Evolutionary conservation across 1,140 invertebrate genomes (phyloP).

Genomic region (Babylonia areolata): DNA sequence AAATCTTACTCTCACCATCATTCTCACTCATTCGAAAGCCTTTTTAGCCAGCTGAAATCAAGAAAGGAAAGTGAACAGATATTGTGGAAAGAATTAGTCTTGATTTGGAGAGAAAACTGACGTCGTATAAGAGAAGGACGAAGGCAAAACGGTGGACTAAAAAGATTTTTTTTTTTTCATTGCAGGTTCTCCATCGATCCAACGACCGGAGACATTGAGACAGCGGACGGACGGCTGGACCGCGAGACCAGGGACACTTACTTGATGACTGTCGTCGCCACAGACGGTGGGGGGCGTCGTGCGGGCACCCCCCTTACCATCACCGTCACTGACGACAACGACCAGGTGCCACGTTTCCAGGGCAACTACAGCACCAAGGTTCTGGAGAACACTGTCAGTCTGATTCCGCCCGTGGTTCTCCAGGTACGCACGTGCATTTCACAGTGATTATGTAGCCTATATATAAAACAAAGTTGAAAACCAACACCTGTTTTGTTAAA

Average conservation of each 20-base stretch:
- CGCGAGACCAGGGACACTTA: constrained; percentile 89
- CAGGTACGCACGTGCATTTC: neutral
- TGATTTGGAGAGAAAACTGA: too few species aligned
- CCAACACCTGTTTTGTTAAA: too few species aligned
- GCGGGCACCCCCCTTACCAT: constrained; percentile 45
- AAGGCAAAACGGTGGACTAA: too few species aligned
- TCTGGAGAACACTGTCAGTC: neutral
- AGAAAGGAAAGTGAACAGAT: too few species aligned
- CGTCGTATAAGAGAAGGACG: too few species aligned
- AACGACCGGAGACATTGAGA: neutral
- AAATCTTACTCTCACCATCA: too few species aligned
- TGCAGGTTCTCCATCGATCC: constrained; percentile 48
- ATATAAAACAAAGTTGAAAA: too few species aligned
- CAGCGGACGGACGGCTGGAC: constrained; percentile 79
- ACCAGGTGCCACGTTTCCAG: constrained; percentile 56
- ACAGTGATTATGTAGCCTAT: too few species aligned
- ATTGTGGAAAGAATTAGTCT: too few species aligned
- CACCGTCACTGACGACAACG: constrained; percentile 52
- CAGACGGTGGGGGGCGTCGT: constrained; percentile 85
- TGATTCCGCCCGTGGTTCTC: neutral
- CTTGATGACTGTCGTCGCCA: constrained; percentile 92
- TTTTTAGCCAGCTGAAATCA: too few species aligned
- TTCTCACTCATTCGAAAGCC: too few species aligned
- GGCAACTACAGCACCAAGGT: neutral
- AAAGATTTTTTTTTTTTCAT: too few species aligned